Evolutionary conservation across 2,888 invertebrate species (phyloP).

Genomic region (Hypselothyrea guttata): DNA sequence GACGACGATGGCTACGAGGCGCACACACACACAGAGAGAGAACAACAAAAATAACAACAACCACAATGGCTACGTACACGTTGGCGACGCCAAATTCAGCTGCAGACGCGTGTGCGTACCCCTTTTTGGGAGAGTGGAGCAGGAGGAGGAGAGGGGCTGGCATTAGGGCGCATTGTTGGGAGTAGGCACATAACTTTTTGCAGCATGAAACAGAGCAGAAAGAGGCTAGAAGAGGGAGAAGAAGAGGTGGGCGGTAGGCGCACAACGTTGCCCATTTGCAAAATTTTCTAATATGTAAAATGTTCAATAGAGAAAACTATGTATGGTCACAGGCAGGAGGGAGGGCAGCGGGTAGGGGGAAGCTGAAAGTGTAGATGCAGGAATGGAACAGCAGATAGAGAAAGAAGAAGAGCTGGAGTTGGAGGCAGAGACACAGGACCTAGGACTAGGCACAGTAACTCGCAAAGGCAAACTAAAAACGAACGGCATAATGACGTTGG

Average conservation of each 20-base stretch:
- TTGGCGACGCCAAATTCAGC: constrained; percentile 62
- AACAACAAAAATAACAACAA: constrained; percentile 3
- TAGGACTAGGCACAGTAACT: constrained; percentile 4
- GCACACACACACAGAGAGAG: constrained; percentile 16
- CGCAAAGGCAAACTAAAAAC: constrained; percentile 64
- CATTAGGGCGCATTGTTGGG: constrained; percentile 10
- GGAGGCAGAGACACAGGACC: constrained; percentile 7
- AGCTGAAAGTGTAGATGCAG: too few species aligned
- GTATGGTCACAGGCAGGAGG: constrained; percentile 52
- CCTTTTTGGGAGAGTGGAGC: constrained; percentile 9
- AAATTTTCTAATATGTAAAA: constrained; percentile 79
- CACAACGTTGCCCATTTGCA: constrained; percentile 68
- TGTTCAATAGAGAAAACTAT: constrained; percentile 78
- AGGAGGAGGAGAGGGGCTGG: background rate
- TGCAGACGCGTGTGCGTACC: constrained; percentile 67
- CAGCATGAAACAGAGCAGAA: constrained; percentile 37
- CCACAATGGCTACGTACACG: constrained; percentile 35
- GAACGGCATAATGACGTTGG: constrained; percentile 42
- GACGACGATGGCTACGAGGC: constrained; percentile 41
- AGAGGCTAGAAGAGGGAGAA: background rate
- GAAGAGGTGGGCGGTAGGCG: constrained; percentile 38
- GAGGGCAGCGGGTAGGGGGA: constrained; percentile 17
- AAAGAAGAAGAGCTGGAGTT: constrained; percentile 6
- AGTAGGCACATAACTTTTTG: constrained; percentile 71
- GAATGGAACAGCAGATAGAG: background rate